Base-by-base conservation (phyloP, 2,797 vertebrate genomes). In the Pteropus rufus region DNA sequence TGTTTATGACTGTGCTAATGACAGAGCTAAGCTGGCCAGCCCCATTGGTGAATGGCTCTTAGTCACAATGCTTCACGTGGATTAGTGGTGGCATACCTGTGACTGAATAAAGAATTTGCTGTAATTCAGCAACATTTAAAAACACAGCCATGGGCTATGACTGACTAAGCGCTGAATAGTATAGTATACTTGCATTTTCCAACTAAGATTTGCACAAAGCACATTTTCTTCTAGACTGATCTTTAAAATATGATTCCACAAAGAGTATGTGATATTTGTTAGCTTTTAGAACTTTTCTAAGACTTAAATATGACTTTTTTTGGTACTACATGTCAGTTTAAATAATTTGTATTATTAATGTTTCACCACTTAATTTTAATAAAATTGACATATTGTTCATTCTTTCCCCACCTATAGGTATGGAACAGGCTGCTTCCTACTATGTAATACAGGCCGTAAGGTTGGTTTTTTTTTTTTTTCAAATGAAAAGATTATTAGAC, bases 361-460 rank as follows among this genome's bases (percentile, higher is more conserved):
- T 88, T 94, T 94, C 29, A 49, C 65, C 41, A 82, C 83, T 93
- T 96, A 70, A 60, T 94, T 95, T 97, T 67, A 75, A 89, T 93
- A 89, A 93, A 87, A 89, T 96, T 79, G 52, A 76, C 77, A 62
- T 94, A 21, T 70, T 96, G 14, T 95, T 89, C 36, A 18, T 95
- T 77, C 5, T 98, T 92, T 96, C 14, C 24, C 94, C 94, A 49
- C 31, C 95, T 98, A 29, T 97, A 99, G 99, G 94, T 99, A 99
- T 5, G 99, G 99, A 89, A 99, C 99, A 18, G 99, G 99, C 89
- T 99, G 99, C 97, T 99, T 99, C 98, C 98, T 99, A 72, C 98
- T 99, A 85, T 99, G 99, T 97, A 99, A 99, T 98, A 99, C 99
- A 49, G 99, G 99, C 92, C 92, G 98, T 70, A 99, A 99, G 99